These are phyloP conservation scores for Callyntrura guangdongensis DNA, from an alignment of 2,888 invertebrate species.

Conservation along the genomic window DNA sequence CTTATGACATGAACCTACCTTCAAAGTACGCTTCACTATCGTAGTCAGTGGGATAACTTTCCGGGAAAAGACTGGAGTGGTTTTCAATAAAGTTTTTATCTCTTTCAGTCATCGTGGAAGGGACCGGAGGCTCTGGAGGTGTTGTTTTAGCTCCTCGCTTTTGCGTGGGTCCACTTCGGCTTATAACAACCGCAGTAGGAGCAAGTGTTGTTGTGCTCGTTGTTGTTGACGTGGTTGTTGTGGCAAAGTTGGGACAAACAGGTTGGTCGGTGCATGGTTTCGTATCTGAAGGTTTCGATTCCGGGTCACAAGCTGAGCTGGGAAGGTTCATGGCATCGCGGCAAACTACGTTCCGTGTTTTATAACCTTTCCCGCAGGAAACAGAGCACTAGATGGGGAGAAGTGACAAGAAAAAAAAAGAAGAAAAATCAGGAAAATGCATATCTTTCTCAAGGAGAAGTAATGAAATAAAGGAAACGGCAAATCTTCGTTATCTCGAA, in stretches of 20 bases:
- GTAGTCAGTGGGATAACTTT: constrained; percentile 71
- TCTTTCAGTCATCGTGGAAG: constrained; percentile 25
- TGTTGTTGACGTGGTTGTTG: constrained; percentile 67
- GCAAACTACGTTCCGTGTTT: constrained; percentile 93
- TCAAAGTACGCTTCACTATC: constrained; percentile 65
- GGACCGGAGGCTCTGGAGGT: constrained; percentile 52
- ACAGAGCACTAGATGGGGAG: constrained; percentile 93
- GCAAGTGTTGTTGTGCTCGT: constrained; percentile 74
- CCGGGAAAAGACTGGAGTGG: constrained; percentile 64
- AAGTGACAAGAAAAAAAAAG: constrained; percentile 43
- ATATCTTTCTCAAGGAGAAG: background rate
- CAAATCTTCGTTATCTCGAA: background rate
- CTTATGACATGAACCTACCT: constrained; percentile 43
- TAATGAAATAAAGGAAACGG: background rate
- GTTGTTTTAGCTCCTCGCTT: constrained; percentile 73
- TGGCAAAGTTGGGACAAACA: constrained; percentile 66
- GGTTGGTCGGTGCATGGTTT: constrained; percentile 78
- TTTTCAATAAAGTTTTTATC: constrained; percentile 68
- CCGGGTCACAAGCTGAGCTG: constrained; percentile 81
- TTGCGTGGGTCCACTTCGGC: constrained; percentile 70
- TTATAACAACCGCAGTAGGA: constrained; percentile 69
- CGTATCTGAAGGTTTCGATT: constrained; percentile 77
- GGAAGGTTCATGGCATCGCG: constrained; percentile 82
- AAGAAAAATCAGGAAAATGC: background rate
- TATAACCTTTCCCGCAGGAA: constrained; percentile 95